Conservation (phyloP, 1,140 invertebrate species). For the Halictus rubicundus region DNA sequence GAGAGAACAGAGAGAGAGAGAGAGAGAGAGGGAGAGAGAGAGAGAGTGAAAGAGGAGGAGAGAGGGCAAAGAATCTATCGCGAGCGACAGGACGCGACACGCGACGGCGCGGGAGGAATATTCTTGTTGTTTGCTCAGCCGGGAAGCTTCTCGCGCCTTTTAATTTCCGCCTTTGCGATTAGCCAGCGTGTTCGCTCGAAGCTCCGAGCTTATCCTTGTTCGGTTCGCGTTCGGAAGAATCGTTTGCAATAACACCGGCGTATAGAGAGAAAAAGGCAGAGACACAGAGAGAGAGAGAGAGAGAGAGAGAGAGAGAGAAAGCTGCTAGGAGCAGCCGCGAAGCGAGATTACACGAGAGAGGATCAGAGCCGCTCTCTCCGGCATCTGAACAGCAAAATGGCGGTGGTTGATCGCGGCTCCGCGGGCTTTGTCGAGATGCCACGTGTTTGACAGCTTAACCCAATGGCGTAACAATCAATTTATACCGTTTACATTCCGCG, state of each 20-base stretch:
- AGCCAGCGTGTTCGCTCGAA: constrained; percentile 4
- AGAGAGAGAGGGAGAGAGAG: no score
- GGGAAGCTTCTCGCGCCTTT: constrained; percentile 11
- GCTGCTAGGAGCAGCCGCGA: constrained; percentile 12
- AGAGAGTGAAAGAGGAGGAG: no score
- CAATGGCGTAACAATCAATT: constrained; percentile 55
- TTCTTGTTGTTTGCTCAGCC: constrained; percentile 19
- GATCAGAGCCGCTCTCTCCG: constrained; percentile 37
- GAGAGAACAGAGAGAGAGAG: no score
- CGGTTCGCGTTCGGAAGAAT: no score
- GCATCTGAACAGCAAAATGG: constrained; percentile 59
- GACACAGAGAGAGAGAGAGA: constrained; percentile 47
- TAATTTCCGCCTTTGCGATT: constrained; percentile 31
- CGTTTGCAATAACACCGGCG: constrained; percentile 6
- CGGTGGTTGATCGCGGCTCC: constrained; percentile 24
- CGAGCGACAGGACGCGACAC: no score
- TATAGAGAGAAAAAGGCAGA: constrained; percentile 24
- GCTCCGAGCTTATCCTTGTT: no score
- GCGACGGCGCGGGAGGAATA: no score
- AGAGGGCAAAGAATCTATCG: no score
- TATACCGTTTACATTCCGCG: not conserved
- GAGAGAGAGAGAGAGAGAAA: constrained; percentile 51
- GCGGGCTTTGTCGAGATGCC: constrained; percentile 49
- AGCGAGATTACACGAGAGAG: constrained; percentile 60
- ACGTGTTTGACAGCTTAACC: constrained; percentile 58